Conservation (phyloP, 2,113 vertebrate species). For the Procavia capensis region DNA sequence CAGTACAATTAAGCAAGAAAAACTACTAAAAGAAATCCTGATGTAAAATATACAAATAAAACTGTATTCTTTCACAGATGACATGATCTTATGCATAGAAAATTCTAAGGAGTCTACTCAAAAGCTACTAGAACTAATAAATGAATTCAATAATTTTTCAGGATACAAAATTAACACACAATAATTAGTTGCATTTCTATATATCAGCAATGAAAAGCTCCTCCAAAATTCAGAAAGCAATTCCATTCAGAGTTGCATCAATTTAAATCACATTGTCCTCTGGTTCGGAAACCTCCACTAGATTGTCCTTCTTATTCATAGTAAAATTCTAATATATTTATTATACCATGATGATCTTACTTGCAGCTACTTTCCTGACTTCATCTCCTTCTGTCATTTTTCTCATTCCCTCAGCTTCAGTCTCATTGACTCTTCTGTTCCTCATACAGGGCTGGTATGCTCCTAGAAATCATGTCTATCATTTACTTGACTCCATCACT, state of each 20-base stretch:
- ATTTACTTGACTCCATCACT: not conserved
- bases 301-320: not conserved
- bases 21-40: no score
- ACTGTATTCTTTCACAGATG: no score
- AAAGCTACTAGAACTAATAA: no score
- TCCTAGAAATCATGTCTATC: not conserved
- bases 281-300: not conserved
- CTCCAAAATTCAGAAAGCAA: conserved; percentile 17
- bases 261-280: not conserved
- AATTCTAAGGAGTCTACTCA: no score
- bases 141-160: no score
- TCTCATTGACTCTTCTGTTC: not conserved
- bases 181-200: no score
- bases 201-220: not conserved
- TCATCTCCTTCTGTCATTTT: not conserved
- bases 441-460: not conserved
- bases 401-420: not conserved
- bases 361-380: not conserved
- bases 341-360: not conserved
- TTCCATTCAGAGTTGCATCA: not conserved
- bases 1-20: no score
- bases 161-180: no score
- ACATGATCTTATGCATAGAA: no score
- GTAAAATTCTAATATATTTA: not conserved
- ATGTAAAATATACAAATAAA: no score